phyloP scores from a whole-genome alignment of 1,140 invertebrate species.

The Berghia stephanieae region DNA sequence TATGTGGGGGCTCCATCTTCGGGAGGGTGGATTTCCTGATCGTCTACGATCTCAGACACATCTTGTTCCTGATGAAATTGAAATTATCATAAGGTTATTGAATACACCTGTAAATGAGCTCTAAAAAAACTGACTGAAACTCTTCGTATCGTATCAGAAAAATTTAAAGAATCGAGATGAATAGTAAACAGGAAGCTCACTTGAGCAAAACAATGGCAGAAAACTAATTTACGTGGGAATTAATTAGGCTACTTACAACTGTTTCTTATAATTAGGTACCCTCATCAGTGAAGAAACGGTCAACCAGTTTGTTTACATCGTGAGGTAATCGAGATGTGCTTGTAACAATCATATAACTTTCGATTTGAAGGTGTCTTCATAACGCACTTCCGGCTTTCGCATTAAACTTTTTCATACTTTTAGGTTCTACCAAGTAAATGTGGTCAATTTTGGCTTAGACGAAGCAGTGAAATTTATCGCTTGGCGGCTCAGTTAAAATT shows the following conservation, averaged over 20 bases:
- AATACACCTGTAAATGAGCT: background rate
- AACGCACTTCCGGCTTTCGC: too few species aligned
- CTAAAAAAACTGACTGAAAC: too few species aligned
- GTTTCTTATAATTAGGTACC: background rate
- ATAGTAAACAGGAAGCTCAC: background rate
- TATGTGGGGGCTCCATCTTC: constrained; percentile 39
- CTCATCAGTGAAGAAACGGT: too few species aligned
- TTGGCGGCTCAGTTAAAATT: too few species aligned
- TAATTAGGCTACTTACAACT: background rate
- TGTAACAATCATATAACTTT: too few species aligned
- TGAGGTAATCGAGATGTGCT: too few species aligned
- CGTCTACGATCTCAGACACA: constrained; percentile 65
- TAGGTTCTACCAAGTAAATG: too few species aligned
- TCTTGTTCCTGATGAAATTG: constrained; percentile 57
- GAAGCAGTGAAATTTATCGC: too few species aligned
- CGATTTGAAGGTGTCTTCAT: too few species aligned
- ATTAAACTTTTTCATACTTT: too few species aligned
- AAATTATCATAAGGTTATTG: background rate
- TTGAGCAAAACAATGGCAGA: background rate
- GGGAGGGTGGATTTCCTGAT: constrained; percentile 62
- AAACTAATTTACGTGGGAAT: background rate
- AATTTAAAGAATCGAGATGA: background rate
- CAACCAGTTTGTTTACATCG: too few species aligned
- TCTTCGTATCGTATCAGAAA: background rate
- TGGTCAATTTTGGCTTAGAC: too few species aligned